A percentile compares a stretch with the other conserved stretches of the same genome.
These are phyloP conservation scores for Falco concolor DNA, from an alignment of 2,797 vertebrate genomes.

Conservation along the genomic window DNA sequence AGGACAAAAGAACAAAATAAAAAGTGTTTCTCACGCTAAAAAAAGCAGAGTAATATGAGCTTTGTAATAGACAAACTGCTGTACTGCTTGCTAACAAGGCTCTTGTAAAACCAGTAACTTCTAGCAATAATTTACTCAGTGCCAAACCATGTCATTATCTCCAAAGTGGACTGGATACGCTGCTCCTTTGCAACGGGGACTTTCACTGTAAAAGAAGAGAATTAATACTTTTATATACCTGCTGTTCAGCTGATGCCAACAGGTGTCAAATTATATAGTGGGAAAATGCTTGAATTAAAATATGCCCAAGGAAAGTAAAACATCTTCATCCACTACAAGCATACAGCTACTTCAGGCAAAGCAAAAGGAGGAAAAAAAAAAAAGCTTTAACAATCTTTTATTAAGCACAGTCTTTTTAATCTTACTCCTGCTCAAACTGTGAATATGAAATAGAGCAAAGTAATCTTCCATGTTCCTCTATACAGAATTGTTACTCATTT, in stretches of 20 bases:
- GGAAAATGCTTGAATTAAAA: background rate
- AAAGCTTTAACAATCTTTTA: background rate
- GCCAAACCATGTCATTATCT: background rate
- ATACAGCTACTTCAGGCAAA: background rate
- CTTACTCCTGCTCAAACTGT: background rate
- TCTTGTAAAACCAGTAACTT: background rate
- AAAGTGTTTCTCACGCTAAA: background rate
- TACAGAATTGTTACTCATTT: background rate
- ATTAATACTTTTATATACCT: background rate
- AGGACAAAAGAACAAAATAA: background rate
- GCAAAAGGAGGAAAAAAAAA: background rate
- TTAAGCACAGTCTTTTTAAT: background rate
- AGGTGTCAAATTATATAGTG: background rate
- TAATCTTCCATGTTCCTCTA: background rate
- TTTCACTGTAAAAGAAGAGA: background rate
- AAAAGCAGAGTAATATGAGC: background rate
- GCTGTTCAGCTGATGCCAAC: background rate
- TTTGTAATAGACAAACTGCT: background rate
- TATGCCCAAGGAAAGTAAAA: background rate
- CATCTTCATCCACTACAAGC: background rate
- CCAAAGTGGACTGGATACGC: background rate
- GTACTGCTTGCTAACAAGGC: background rate
- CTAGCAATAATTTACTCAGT: background rate
- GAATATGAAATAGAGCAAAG: background rate
- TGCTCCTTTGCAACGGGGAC: background rate